Evolutionary conservation across 2,797 vertebrate species (phyloP).

Genomic region (Chelon auratus): DNA sequence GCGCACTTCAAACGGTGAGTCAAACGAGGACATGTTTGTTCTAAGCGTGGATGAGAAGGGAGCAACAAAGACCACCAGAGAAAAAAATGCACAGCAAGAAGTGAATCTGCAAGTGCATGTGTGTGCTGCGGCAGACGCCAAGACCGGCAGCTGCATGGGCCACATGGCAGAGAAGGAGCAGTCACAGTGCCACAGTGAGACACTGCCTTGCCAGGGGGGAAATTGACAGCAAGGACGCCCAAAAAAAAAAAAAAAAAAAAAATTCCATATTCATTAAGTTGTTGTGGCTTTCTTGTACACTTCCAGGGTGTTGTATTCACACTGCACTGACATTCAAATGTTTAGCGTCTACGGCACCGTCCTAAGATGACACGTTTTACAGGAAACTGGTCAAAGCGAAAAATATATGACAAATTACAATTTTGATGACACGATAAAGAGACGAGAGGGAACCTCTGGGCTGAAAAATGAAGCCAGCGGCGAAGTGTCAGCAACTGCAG

Average conservation of each 20-base stretch:
- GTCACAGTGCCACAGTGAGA: slow-evolving; percentile 62
- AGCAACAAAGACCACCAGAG: slow-evolving; percentile 4
- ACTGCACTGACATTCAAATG: neutral
- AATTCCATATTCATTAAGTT: slow-evolving; percentile 47
- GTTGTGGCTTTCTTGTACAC: slow-evolving; percentile 31
- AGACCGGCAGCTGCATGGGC: slow-evolving; percentile 70
- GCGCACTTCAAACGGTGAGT: neutral
- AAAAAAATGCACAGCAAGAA: slow-evolving; percentile 24
- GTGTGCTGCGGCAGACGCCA: slow-evolving; percentile 31
- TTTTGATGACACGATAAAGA: too few species aligned
- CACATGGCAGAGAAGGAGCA: slow-evolving; percentile 60
- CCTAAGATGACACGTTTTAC: too few species aligned
- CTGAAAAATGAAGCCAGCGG: too few species aligned
- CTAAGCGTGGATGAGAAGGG: neutral
- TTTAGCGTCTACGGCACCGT: neutral
- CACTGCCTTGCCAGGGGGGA: slow-evolving; percentile 54
- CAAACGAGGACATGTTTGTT: slow-evolving; percentile 16
- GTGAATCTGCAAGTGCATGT: slow-evolving; percentile 35
- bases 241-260: slow-evolving; percentile 4
- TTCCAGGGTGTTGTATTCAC: neutral
- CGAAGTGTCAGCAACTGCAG: too few species aligned
- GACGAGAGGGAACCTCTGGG: too few species aligned
- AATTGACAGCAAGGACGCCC: slow-evolving; percentile 56
- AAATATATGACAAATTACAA: too few species aligned
- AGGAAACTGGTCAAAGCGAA: too few species aligned